phyloP scores from a whole-genome alignment of 2,888 invertebrate species.

The Zele albiditarsus region DNA sequence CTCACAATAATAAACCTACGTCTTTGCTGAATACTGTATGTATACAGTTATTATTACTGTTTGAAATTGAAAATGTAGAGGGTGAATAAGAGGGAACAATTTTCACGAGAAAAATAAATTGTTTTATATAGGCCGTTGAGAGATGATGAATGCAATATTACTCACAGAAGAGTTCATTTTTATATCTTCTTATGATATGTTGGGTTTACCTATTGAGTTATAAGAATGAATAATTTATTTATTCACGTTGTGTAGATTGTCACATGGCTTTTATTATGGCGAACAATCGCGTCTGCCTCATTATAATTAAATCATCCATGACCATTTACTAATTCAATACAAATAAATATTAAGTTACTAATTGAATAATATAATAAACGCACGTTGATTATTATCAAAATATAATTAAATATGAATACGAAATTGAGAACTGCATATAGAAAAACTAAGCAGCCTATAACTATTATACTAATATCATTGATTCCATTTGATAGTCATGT shows the following conservation, averaged over 20 bases:
- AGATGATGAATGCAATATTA: background rate
- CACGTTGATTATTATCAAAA: background rate
- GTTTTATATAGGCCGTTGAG: background rate
- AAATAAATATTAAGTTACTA: background rate
- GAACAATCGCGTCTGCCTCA: conserved; percentile 15
- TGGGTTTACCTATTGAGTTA: background rate
- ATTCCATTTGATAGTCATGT: background rate
- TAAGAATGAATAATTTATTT: background rate
- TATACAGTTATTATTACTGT: background rate
- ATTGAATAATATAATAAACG: background rate
- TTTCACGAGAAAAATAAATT: too few relatives aligned
- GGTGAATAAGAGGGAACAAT: too few relatives aligned
- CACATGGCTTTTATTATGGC: conserved; percentile 29
- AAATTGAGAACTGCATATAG: background rate
- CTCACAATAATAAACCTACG: background rate
- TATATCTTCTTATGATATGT: background rate
- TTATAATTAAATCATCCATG: conserved; percentile 12
- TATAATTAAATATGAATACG: background rate
- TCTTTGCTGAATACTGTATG: background rate
- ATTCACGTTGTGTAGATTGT: conserved; percentile 10
- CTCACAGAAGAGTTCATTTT: background rate
- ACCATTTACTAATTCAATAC: background rate
- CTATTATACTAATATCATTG: background rate
- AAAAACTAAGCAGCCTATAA: background rate
- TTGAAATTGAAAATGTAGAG: background rate